Percentiles rank a stretch among this genome's conserved stretches.
Evolutionary conservation across 2,113 vertebrate genomes (phyloP).

Genomic region (Gobiocypris rarus): DNA sequence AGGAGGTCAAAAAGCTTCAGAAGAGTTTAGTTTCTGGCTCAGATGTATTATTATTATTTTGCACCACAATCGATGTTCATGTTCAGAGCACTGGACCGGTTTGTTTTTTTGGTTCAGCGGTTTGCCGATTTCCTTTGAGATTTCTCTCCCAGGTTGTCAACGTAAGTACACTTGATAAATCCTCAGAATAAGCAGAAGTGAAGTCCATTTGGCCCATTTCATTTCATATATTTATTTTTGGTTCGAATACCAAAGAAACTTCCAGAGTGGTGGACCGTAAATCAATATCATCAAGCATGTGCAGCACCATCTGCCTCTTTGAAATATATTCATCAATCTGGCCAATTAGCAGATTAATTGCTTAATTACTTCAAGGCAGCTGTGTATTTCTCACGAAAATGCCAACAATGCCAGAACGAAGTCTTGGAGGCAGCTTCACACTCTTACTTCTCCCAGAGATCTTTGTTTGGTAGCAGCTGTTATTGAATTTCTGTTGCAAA

Average conservation of each 20-base stretch:
- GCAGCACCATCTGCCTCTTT: slow-evolving; percentile 46
- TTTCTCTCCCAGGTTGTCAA: slow-evolving; percentile 21
- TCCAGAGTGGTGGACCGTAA: background rate
- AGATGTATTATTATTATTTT: slow-evolving; percentile 22
- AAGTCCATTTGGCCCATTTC: slow-evolving; percentile 15
- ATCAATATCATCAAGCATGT: slow-evolving; percentile 42
- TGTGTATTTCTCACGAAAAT: slow-evolving; percentile 45
- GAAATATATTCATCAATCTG: slow-evolving; percentile 54
- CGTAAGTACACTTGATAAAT: slow-evolving; percentile 30
- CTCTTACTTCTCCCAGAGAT: background rate
- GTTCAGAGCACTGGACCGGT: slow-evolving; percentile 2
- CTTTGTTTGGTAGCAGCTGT: slow-evolving; percentile 27
- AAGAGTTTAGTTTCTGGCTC: background rate
- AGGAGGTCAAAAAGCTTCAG: slow-evolving; percentile 9
- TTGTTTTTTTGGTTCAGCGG: slow-evolving; percentile 6
- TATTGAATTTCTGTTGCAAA: slow-evolving; percentile 5
- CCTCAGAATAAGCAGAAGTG: background rate
- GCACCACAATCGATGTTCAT: background rate
- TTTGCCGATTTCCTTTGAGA: slow-evolving; percentile 20
- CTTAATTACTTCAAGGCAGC: slow-evolving; percentile 50
- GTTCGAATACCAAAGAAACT: background rate
- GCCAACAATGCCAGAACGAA: slow-evolving; percentile 11
- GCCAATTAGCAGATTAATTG: slow-evolving; percentile 53
- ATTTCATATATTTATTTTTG: background rate
- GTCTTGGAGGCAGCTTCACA: background rate